Conservation (phyloP, 35 echinoderm and acorn worm species). For the Heliocidaris tuberculata region DNA sequence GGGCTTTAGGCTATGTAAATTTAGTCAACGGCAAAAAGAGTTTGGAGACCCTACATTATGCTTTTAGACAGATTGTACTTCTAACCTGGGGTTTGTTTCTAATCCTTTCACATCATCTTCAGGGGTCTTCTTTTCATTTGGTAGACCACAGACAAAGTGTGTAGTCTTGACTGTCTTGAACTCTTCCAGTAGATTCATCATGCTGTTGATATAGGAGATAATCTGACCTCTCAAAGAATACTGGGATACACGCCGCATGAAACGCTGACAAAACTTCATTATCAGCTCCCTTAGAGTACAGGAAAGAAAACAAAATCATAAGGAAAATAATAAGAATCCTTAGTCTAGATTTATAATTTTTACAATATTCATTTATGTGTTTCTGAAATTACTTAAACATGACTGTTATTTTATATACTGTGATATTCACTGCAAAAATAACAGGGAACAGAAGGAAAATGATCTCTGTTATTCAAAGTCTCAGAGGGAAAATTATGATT, state of each 20-base stretch:
- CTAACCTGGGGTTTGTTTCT: conserved; percentile 79
- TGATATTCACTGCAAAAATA: too few species aligned
- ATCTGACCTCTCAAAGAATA: conserved; percentile 94
- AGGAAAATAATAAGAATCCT: neutral
- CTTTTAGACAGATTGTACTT: neutral
- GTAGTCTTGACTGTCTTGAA: conserved; percentile 65
- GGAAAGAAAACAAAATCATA: neutral
- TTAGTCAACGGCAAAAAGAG: too few species aligned
- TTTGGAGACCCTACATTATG: neutral
- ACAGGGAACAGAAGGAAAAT: too few species aligned
- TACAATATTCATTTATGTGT: too few species aligned
- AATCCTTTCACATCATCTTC: conserved; percentile 75
- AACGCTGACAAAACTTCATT: conserved; percentile 80
- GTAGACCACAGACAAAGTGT: conserved; percentile 78
- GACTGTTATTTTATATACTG: too few species aligned
- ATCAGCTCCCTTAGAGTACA: conserved; percentile 66
- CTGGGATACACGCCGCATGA: conserved; percentile 85
- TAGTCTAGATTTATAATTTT: neutral
- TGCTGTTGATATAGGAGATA: conserved; percentile 89
- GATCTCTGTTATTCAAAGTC: too few species aligned
- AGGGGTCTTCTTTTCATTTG: conserved; percentile 82
- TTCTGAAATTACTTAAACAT: too few species aligned
- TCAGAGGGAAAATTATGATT: too few species aligned
- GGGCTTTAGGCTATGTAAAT: too few species aligned
- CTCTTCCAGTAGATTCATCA: conserved; percentile 68